Evolutionary conservation across 2,797 vertebrate genomes (phyloP).

Genomic region (Australoheros facetus): DNA sequence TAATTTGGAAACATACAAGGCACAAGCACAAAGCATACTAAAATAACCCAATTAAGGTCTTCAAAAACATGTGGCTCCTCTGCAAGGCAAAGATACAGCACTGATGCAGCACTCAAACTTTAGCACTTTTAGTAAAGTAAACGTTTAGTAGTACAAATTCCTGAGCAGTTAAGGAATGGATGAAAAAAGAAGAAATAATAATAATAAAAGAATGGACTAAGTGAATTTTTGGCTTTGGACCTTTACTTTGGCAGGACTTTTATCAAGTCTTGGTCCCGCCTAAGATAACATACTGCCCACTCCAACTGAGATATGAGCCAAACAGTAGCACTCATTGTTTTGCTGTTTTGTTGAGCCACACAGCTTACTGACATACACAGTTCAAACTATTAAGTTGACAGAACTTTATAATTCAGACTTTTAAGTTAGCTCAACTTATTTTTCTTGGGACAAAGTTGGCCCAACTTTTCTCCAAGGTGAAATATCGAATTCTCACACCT

Average conservation of each 20-base stretch:
- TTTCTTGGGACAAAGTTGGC: too few relatives aligned
- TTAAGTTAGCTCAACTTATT: too few relatives aligned
- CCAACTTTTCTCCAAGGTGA: too few relatives aligned
- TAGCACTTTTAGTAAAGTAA: background rate
- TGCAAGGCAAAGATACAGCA: background rate
- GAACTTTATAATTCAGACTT: too few relatives aligned
- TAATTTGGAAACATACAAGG: background rate
- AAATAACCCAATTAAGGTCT: background rate
- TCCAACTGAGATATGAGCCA: background rate
- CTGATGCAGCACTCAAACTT: background rate
- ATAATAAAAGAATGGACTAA: background rate
- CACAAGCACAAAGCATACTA: background rate
- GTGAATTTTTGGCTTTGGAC: background rate
- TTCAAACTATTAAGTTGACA: too few relatives aligned
- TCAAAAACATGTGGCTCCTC: too few relatives aligned
- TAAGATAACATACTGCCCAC: background rate
- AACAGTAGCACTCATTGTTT: background rate
- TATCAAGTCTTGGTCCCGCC: background rate
- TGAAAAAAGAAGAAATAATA: background rate
- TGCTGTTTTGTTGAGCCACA: background rate
- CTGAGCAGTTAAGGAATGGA: background rate
- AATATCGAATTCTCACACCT: too few relatives aligned
- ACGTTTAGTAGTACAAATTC: background rate
- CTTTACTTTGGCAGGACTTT: background rate
- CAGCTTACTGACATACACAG: background rate